phyloP scores from a whole-genome alignment of 2,888 invertebrate genomes.

The Entomobrya proxima region DNA sequence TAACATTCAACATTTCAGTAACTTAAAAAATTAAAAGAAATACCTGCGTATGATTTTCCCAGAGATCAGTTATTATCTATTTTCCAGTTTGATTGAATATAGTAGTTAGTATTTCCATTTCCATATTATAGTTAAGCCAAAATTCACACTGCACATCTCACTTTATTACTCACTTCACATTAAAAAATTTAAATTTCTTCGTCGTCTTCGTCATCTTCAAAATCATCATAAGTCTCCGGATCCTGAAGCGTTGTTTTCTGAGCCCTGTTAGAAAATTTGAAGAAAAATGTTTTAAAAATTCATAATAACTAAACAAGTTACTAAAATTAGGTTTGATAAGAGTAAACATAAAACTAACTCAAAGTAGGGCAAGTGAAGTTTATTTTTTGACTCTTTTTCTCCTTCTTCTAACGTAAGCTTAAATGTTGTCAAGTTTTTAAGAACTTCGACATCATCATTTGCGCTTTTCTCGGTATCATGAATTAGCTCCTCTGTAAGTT shows the following conservation, averaged over 20 bases:
- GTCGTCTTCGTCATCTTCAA: slow-evolving; percentile 74
- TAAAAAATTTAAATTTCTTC: slow-evolving; percentile 48
- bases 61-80: no score
- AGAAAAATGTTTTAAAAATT: background rate
- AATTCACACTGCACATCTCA: background rate
- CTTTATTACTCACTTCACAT: no score
- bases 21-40: no score
- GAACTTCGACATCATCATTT: slow-evolving; percentile 51
- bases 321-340: no score
- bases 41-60: no score
- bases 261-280: slow-evolving; percentile 65
- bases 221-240: slow-evolving; percentile 69
- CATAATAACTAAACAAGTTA: no score
- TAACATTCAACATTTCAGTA: no score
- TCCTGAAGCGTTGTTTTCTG: slow-evolving; percentile 70
- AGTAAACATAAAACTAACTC: slow-evolving; percentile 76
- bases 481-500: slow-evolving; percentile 51
- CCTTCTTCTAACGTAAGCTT: slow-evolving; percentile 82
- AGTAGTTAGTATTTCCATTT: background rate
- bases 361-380: slow-evolving; percentile 82
- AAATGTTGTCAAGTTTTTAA: slow-evolving; percentile 80
- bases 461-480: slow-evolving; percentile 1
- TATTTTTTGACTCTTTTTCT: slow-evolving; percentile 81
- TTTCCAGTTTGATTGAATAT: no score
- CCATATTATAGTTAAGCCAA: background rate